phyloP scores from a whole-genome alignment of 2,113 vertebrate species.

The Pipa parva region DNA sequence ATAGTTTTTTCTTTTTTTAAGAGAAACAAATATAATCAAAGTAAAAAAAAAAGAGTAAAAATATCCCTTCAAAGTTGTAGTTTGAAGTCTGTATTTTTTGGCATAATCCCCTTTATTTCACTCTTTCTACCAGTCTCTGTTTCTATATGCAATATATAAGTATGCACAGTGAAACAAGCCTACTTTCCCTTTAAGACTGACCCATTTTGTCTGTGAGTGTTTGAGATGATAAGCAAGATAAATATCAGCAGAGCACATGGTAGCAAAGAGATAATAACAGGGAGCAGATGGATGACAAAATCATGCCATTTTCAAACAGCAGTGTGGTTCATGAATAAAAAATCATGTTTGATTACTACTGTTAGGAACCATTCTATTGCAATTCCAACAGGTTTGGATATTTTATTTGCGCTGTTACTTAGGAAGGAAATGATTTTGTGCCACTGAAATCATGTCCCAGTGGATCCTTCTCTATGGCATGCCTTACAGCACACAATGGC shows the following conservation, averaged over 20 bases:
- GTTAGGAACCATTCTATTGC: conserved; percentile 39
- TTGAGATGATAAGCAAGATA: conserved; percentile 31
- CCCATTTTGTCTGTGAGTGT: conserved; percentile 21
- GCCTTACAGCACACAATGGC: conserved; percentile 10
- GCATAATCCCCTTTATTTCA: too few relatives aligned
- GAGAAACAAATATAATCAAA: too few relatives aligned
- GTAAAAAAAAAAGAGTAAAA: too few relatives aligned
- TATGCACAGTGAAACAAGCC: neutral
- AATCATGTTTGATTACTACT: conserved; percentile 42
- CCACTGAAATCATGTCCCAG: conserved; percentile 25
- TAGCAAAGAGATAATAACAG: conserved; percentile 33
- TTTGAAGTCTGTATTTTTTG: too few relatives aligned
- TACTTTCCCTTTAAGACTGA: conserved; percentile 14
- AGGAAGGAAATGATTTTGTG: conserved; percentile 32
- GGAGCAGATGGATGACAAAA: conserved; percentile 41
- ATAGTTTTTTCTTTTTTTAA: too few relatives aligned
- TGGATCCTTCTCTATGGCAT: conserved; percentile 26
- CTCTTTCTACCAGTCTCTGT: too few relatives aligned
- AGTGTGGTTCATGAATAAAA: conserved; percentile 40
- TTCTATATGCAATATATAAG: too few relatives aligned
- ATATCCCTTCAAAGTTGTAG: too few relatives aligned
- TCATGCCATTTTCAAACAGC: conserved; percentile 35
- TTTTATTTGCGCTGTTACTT: conserved; percentile 23
- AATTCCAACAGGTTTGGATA: conserved; percentile 39
- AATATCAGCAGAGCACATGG: conserved; percentile 36